Evolutionary conservation across 2,113 vertebrate genomes (phyloP).

Genomic region (Albula goreensis): DNA sequence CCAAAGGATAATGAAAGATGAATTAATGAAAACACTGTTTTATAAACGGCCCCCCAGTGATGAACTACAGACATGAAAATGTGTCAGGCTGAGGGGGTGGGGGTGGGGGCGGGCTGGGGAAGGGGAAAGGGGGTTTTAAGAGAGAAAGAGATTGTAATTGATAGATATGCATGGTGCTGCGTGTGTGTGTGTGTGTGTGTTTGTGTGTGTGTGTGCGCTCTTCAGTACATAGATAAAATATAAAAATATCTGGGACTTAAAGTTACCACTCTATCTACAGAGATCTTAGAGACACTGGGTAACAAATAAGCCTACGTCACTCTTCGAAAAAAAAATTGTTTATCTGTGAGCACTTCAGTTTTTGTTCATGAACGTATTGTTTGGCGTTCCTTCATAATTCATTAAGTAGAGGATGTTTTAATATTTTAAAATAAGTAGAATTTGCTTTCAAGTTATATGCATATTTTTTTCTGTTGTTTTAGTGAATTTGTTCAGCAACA

Average conservation of each 20-base stretch:
- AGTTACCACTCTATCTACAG: no score
- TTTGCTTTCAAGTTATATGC: no score
- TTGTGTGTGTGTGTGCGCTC: slow-evolving; percentile 6
- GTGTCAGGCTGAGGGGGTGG: not conserved
- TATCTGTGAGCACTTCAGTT: no score
- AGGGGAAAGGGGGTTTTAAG: slow-evolving; percentile 5
- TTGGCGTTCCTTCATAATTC: no score
- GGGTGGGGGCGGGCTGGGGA: not conserved
- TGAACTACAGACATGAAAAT: slow-evolving; percentile 6
- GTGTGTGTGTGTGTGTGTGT: slow-evolving; percentile 25
- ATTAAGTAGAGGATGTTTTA: no score
- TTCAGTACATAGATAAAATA: no score
- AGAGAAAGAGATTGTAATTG: slow-evolving; percentile 12
- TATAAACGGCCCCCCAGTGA: not conserved
- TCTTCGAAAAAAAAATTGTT: no score
- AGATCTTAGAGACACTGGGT: no score
- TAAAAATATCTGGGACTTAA: no score
- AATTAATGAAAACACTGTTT: not conserved
- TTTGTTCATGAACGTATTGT: no score
- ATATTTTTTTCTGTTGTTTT: no score
- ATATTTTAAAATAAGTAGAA: not conserved
- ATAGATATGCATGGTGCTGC: not conserved
- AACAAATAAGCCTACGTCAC: no score
- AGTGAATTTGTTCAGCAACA: not conserved
- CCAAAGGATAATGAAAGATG: not conserved